A percentile compares a stretch with the other conserved stretches of the same genome.
phyloP scores from a whole-genome alignment of 1,140 invertebrate species.

The Aphidius ervi region DNA sequence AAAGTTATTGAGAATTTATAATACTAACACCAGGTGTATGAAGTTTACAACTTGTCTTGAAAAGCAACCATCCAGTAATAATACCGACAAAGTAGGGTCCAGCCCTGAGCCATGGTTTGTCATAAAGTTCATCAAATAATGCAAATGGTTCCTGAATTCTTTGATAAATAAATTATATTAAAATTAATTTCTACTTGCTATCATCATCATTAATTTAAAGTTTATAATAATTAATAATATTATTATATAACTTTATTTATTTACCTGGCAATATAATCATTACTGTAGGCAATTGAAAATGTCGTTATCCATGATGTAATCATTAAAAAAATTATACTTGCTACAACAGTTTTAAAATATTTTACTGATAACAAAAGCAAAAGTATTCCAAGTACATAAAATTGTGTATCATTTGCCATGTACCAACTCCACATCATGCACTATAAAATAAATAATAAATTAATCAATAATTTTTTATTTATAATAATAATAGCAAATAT shows the following conservation, averaged over 20 bases:
- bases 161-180: constrained; percentile 1
- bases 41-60: constrained; percentile 65
- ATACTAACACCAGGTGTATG: constrained; percentile 57
- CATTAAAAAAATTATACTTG: constrained; percentile 54
- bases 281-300: constrained; percentile 68
- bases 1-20: neutral
- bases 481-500: constrained; percentile 1
- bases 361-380: constrained; percentile 71
- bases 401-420: constrained; percentile 89
- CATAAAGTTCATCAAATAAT: constrained; percentile 77
- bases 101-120: constrained; percentile 79
- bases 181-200: neutral
- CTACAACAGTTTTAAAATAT: constrained; percentile 53
- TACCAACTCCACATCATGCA: constrained; percentile 91
- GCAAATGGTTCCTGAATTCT: constrained; percentile 74
- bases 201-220: neutral
- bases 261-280: constrained; percentile 70
- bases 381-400: constrained; percentile 71
- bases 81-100: constrained; percentile 78
- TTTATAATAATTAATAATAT: neutral
- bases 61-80: constrained; percentile 69
- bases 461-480: neutral
- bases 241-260: neutral
- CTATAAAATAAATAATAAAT: constrained; percentile 38
- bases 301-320: constrained; percentile 71